Percentiles rank a stretch among this genome's conserved stretches.
phyloP scores from a whole-genome alignment of 2,113 vertebrate genomes.

The Trinectes maculatus region DNA sequence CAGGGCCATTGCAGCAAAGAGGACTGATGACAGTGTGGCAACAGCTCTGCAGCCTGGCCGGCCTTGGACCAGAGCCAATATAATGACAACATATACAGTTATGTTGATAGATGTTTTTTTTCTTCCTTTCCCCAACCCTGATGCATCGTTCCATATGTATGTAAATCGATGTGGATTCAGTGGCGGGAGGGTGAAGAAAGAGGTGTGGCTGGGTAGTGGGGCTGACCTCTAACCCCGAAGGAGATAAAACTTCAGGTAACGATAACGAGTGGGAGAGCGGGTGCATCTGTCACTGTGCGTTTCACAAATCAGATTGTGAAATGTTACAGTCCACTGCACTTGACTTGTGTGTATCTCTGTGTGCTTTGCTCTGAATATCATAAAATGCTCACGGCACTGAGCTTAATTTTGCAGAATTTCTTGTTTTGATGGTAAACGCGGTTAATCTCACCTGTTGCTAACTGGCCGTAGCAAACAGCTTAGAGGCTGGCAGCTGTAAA shows the following conservation, averaged over 20 bases:
- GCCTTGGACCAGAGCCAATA: conserved; percentile 32
- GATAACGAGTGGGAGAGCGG: conserved; percentile 36
- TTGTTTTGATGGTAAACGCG: conserved; percentile 7
- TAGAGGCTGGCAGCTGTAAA: conserved; percentile 25
- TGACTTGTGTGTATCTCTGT: background rate
- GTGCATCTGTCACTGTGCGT: conserved; percentile 29
- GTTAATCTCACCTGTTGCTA: conserved; percentile 13
- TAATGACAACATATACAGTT: conserved; percentile 38
- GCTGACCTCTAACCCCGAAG: conserved; percentile 23
- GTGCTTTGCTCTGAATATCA: conserved; percentile 2
- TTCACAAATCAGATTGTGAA: conserved; percentile 55
- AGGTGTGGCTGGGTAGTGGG: conserved; percentile 14
- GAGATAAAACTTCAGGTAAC: conserved; percentile 47
- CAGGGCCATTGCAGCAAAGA: background rate
- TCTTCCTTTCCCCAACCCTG: conserved; percentile 5
- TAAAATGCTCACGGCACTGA: background rate
- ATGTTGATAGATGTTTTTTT: conserved; percentile 44
- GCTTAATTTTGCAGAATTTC: background rate
- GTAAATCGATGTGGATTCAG: conserved; percentile 53
- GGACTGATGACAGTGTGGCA: conserved; percentile 25
- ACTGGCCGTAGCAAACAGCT: background rate
- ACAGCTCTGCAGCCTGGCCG: background rate
- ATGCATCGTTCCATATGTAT: conserved; percentile 56
- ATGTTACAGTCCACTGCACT: conserved; percentile 28
- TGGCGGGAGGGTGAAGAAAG: conserved; percentile 11